A percentile compares a stretch with the other conserved stretches of the same genome.
phyloP scores from a whole-genome alignment of 2,888 invertebrate genomes.

The Ethmia dodecea region DNA sequence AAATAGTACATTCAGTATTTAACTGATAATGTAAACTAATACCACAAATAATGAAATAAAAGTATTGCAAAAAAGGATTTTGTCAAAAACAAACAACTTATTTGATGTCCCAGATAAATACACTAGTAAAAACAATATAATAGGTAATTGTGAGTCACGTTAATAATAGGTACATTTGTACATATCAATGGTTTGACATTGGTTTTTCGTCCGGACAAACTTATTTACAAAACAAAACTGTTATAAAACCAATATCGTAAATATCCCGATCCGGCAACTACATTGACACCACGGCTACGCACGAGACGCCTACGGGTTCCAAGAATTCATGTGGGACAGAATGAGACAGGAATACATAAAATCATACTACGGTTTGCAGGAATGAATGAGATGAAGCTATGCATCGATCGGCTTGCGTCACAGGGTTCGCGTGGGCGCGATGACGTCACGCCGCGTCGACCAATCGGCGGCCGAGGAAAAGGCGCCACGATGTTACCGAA shows the following conservation, averaged over 20 bases:
- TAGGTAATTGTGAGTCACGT: no score
- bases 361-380: constrained; percentile 12
- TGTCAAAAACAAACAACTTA: no score
- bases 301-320: constrained; percentile 65
- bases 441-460: constrained; percentile 63
- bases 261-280: constrained; percentile 29
- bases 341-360: constrained; percentile 24
- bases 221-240: constrained; percentile 56
- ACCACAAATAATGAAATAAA: no score
- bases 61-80: no score
- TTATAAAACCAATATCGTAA: constrained; percentile 45
- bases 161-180: background rate
- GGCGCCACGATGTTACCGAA: constrained; percentile 7
- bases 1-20: no score
- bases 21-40: no score
- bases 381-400: constrained; percentile 34
- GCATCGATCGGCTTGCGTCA: constrained; percentile 75
- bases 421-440: constrained; percentile 67
- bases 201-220: constrained; percentile 20
- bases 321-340: constrained; percentile 61
- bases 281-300: constrained; percentile 51
- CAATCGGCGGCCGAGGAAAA: constrained; percentile 52
- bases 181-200: background rate
- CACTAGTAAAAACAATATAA: no score
- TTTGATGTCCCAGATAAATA: no score